These are phyloP conservation scores for Chaetogeoica ovagalla DNA, from an alignment of 2,888 invertebrate species.

Conservation along the genomic window DNA sequence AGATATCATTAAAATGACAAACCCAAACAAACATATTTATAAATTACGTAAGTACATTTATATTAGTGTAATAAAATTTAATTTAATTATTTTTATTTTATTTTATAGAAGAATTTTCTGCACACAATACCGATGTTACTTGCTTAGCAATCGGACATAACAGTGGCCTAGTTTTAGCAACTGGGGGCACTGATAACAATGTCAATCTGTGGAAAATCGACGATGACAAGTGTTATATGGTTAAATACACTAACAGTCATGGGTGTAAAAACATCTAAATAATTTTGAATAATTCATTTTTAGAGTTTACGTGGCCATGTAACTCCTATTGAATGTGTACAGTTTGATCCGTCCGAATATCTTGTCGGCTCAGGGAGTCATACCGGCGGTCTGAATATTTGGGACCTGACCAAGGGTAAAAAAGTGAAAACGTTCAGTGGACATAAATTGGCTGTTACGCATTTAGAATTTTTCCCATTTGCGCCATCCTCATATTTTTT, in stretches of 20 bases:
- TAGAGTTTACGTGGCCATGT: constrained; percentile 92
- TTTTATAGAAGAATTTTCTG: constrained; percentile 74
- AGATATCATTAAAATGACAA: constrained; percentile 30
- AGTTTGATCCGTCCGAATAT: constrained; percentile 92
- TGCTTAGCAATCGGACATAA: constrained; percentile 88
- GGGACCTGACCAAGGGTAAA: constrained; percentile 94
- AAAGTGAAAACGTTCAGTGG: constrained; percentile 87
- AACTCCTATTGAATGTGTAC: constrained; percentile 90
- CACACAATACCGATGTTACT: constrained; percentile 84
- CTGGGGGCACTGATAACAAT: constrained; percentile 95
- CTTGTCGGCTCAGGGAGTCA: constrained; percentile 93
- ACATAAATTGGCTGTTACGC: constrained; percentile 81
- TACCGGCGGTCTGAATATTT: constrained; percentile 90
- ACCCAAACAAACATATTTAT: constrained; percentile 34
- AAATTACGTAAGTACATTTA: constrained; percentile 41
- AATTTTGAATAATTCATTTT: constrained; percentile 55
- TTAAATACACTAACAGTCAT: constrained; percentile 58
- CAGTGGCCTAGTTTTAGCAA: constrained; percentile 86
- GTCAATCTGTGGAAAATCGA: constrained; percentile 97
- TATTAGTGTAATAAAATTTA: too few relatives aligned
- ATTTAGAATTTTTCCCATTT: constrained; percentile 94
- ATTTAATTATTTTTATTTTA: too few relatives aligned
- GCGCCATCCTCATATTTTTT: constrained; percentile 79
- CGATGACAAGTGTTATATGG: constrained; percentile 93
- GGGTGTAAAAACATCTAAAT: constrained; percentile 5